Base-by-base conservation (phyloP, 2,888 invertebrate species). In the Epinotia brunnichana region DNA sequence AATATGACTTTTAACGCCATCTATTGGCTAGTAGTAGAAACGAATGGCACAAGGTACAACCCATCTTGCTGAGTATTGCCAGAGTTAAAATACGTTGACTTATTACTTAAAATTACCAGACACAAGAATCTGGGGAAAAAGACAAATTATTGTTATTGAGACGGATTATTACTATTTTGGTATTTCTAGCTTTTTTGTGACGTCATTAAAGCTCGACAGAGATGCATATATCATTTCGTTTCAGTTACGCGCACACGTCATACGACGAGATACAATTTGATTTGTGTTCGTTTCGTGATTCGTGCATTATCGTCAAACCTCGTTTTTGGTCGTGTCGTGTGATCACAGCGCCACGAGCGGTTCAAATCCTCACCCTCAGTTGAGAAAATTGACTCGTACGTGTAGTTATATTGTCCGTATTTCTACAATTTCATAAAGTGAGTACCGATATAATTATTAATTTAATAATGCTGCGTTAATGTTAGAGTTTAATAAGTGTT, bases 261-360 rank as follows among this genome's bases (percentile, higher is more conserved):
- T n/a, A n/a, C 41, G 10, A 29, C 10, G 3, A 2, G 24, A 62
- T 24, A 62, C 17, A 2, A 19, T 35, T 11, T 19, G 15, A 54
- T 39, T 41, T 57, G 29, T 5, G 11, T 39, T 70, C 70, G n/a
- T n/a, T n/a, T n/a, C n/a, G n/a, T n/a, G n/a, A n/a, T n/a, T n/a
- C n/a, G 70, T 59, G 57, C 17, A 29, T 29, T 51, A 4, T 72
- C 72, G 72, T 7, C 29, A 64, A 67, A 60, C 70, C 74, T 76
- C 75, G 75, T 76, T 71, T 68, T 75, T 70, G 70, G 76, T 79
- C 76, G 76, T 76, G 74, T 80, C 77, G 76, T 77, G 78, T 79
- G 78, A 80, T 79, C 75, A 73, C 76, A 77, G 76, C 78, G 77
- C 75, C 75, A 73, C 75, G 77, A 74, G 76, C 73, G 69, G 19